phyloP scores from a whole-genome alignment of 2,797 vertebrate genomes.

The Chanos chanos region DNA sequence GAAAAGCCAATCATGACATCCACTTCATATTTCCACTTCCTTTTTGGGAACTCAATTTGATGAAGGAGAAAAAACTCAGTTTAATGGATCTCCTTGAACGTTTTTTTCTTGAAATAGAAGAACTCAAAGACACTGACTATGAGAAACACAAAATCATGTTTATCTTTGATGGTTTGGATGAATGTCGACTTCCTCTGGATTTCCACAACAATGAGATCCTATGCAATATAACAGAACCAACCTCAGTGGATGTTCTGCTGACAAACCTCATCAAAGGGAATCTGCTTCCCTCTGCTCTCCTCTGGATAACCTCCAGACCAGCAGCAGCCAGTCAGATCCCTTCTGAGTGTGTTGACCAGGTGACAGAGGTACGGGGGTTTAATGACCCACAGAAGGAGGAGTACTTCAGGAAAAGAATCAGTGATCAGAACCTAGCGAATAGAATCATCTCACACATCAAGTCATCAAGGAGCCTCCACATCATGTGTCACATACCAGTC shows the following conservation, averaged over 20 bases:
- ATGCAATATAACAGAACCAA: background rate
- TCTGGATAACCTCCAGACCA: too few relatives aligned
- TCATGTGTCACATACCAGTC: too few relatives aligned
- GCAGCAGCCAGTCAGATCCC: too few relatives aligned
- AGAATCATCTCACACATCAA: too few relatives aligned
- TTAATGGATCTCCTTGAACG: background rate
- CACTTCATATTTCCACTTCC: background rate
- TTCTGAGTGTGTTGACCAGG: too few relatives aligned
- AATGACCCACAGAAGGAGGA: too few relatives aligned
- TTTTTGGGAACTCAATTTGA: conserved; percentile 2
- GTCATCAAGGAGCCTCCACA: too few relatives aligned
- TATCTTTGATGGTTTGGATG: too few relatives aligned
- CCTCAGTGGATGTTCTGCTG: background rate
- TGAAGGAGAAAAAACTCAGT: background rate
- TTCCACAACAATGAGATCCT: background rate
- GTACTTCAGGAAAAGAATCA: too few relatives aligned
- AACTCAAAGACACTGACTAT: background rate
- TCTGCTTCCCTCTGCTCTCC: too few relatives aligned
- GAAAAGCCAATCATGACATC: background rate
- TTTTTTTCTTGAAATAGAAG: background rate
- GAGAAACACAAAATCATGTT: background rate
- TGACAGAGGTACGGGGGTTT: too few relatives aligned
- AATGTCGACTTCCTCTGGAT: background rate
- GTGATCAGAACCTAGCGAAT: too few relatives aligned
- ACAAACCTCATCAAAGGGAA: background rate